These are phyloP conservation scores for Acrocera orbiculus DNA, from an alignment of 2,888 invertebrate species.

Conservation along the genomic window DNA sequence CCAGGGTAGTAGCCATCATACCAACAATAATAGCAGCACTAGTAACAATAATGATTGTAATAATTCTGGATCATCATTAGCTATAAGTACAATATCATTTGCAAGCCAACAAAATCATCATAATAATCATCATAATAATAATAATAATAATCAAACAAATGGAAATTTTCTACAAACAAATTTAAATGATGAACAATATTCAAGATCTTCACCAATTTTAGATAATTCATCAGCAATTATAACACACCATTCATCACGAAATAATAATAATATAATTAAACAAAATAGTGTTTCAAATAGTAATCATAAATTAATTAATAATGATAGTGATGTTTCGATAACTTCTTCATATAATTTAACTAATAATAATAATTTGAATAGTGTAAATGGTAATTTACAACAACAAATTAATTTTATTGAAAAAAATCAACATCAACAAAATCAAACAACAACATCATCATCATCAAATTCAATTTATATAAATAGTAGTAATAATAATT, in stretches of 20 bases:
- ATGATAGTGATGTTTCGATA: conserved; percentile 13
- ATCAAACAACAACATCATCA: conserved; percentile 1
- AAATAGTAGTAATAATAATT: conserved; percentile 9
- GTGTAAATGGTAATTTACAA: conserved; percentile 9
- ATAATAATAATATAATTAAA: not conserved
- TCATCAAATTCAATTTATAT: conserved; percentile 5
- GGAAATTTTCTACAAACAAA: conserved; percentile 9
- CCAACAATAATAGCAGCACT: conserved; percentile 10
- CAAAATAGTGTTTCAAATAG: not conserved
- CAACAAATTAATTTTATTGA: conserved; percentile 9
- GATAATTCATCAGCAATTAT: conserved; percentile 7
- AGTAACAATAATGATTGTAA: conserved; percentile 7
- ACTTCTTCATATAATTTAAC: conserved; percentile 12
- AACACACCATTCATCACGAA: conserved; percentile 4
- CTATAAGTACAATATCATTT: no score
- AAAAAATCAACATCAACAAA: conserved; percentile 2
- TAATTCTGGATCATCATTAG: conserved; percentile 5
- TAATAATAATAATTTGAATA: conserved; percentile 9
- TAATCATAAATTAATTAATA: conserved; percentile 6
- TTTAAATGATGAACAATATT: conserved; percentile 8
- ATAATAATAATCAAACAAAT: conserved; percentile 11
- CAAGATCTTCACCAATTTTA: conserved; percentile 7
- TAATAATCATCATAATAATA: conserved; percentile 8
- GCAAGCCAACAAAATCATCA: conserved; percentile 9
- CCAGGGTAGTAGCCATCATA: conserved; percentile 17